A percentile compares a stretch with the other conserved stretches of the same genome.
phyloP scores from a whole-genome alignment of 1,140 invertebrate genomes.

The Chironomus striatipennis region DNA sequence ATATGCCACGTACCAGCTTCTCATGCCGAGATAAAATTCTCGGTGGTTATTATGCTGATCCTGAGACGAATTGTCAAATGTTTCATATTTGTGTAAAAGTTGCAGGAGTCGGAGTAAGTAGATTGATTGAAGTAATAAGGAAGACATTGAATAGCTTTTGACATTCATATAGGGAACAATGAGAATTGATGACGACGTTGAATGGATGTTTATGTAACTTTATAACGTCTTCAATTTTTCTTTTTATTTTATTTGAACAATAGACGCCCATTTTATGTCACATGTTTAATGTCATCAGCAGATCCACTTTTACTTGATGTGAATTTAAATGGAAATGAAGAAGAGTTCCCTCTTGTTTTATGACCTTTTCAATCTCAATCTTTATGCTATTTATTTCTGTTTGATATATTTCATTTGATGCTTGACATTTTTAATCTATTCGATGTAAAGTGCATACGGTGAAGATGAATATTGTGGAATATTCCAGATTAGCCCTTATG shows the following conservation, averaged over 20 bases:
- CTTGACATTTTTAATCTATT: neutral
- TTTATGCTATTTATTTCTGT: conserved; percentile 21
- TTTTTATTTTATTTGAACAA: no score
- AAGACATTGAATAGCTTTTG: neutral
- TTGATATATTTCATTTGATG: conserved; percentile 20
- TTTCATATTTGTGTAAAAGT: conserved; percentile 84
- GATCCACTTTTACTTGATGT: conserved; percentile 6
- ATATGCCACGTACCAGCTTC: conserved; percentile 79
- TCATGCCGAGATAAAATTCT: conserved; percentile 78
- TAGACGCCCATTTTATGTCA: neutral
- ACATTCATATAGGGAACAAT: neutral
- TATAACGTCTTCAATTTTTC: neutral
- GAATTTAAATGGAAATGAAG: neutral
- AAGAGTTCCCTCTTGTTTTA: neutral
- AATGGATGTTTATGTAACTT: neutral
- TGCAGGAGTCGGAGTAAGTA: conserved; percentile 58
- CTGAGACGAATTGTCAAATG: conserved; percentile 84
- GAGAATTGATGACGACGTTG: neutral
- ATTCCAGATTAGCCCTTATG: no score
- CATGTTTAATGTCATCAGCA: conserved; percentile 18
- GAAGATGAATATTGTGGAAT: no score
- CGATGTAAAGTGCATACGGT: no score
- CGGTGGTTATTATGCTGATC: conserved; percentile 85
- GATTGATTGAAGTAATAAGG: neutral
- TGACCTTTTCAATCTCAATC: neutral